Evolutionary conservation across 2,888 invertebrate species (phyloP), one percentile per base, ranked within the genome.

Genomic region (Euplexia lucipara): DNA sequence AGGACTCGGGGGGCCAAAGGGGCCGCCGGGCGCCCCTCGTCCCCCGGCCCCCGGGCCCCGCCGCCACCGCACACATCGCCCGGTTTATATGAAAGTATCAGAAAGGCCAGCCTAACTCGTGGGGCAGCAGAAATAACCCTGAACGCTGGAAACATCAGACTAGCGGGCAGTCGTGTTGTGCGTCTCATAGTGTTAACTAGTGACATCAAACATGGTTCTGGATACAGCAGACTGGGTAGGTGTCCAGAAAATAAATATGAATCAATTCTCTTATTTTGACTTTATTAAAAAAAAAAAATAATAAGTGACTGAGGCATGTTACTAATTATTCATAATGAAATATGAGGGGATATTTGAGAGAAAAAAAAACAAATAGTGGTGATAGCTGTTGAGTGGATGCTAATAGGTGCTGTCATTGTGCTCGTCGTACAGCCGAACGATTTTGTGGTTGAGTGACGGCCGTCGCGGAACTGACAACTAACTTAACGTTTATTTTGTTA

Each of bases 121-220:
- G 90, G 88, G 90, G 84, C 88, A 91, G 93, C 93, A 92, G 93
- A 94, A 95, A 95, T 95, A 95, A 94, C 94, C 93, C 94, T 92
- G 93, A 93, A 92, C 93, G 93, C 91, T 93, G 95, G 92, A 93
- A 92, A 86, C 92, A 86, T 84, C 88, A 90, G 85, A 87, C 83
- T 88, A 81, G 86, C 87, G 85, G 90, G 86, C 95, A 95, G 95
- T 95, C 95, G 95, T 95, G 95, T 95, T 95, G 95, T 95, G 95
- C 94, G 94, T 94, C 95, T 95, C 95, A 92, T 86, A 94, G 95
- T 95, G 95, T 88, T 94, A 93, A 93, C 95, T 89, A 94, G 95
- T 95, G 94, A 93, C 89, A 91, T 90, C 86, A 88, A 93, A 91
- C 90, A 95, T 95, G 95, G 95, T 89, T 93, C 92, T 95, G 91